phyloP scores from a whole-genome alignment of 2,888 invertebrate genomes.

The Gandaritis pyraliata region DNA sequence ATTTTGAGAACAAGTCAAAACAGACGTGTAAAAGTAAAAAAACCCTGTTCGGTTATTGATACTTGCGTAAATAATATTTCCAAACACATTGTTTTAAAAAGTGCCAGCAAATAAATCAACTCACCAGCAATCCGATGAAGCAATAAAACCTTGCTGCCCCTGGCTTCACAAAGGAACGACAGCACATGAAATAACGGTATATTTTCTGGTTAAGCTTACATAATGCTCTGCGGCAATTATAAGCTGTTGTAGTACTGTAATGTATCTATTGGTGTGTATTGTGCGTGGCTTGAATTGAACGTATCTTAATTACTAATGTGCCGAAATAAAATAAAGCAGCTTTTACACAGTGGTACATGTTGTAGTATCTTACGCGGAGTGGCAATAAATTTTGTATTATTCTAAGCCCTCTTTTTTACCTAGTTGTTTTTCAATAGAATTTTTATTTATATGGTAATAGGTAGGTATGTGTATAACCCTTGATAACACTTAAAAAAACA shows the following conservation, averaged over 20 bases:
- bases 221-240: constrained; percentile 66
- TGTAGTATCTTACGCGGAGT: too few relatives aligned
- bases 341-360: constrained; percentile 36
- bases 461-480: too few relatives aligned
- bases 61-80: too few relatives aligned
- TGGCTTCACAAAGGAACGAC: constrained; percentile 43
- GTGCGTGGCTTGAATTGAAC: constrained; percentile 44
- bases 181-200: constrained; percentile 57
- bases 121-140: constrained; percentile 32
- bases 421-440: too few relatives aligned
- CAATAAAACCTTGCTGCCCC: constrained; percentile 35
- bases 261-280: constrained; percentile 62
- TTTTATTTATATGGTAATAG: too few relatives aligned
- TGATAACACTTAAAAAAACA: too few relatives aligned
- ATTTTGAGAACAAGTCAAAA: too few relatives aligned
- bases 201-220: constrained; percentile 60
- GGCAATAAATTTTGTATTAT: too few relatives aligned
- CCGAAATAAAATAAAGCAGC: constrained; percentile 52
- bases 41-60: neutral
- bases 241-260: constrained; percentile 65
- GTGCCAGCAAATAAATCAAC: constrained; percentile 31
- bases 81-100: neutral
- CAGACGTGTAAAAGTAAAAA: constrained; percentile 2
- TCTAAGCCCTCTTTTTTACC: too few relatives aligned
- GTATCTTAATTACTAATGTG: constrained; percentile 73